A percentile compares a stretch with the other conserved stretches of the same genome.
Conservation (phyloP, 2,797 vertebrate genomes). For the Manis pentadactyla region DNA sequence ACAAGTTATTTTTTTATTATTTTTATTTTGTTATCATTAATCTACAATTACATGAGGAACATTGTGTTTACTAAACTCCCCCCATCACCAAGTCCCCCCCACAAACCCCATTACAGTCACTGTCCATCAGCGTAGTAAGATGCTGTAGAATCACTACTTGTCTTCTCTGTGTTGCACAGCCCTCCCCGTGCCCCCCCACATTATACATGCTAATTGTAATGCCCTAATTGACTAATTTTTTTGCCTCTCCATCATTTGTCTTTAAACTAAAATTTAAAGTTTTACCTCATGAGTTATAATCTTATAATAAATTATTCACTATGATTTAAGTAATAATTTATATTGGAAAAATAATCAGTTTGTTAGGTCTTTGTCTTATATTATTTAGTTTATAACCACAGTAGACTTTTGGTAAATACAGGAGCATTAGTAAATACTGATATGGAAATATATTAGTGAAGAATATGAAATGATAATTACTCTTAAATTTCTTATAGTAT, state of each 20-base stretch:
- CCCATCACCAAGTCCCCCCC: too few species aligned
- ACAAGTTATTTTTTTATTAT: background rate
- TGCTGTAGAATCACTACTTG: too few species aligned
- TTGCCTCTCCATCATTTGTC: background rate
- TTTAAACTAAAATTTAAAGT: conserved; percentile 51
- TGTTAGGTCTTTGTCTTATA: conserved; percentile 16
- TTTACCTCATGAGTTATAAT: conserved; percentile 4
- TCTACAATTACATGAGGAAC: too few species aligned
- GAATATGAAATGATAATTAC: conserved; percentile 26
- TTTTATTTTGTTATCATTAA: too few species aligned
- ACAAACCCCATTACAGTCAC: too few species aligned
- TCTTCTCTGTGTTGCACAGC: too few species aligned
- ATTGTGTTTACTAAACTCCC: too few species aligned
- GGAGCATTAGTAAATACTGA: background rate
- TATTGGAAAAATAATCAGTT: conserved; percentile 44
- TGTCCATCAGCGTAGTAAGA: too few species aligned
- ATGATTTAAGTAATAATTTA: conserved; percentile 36
- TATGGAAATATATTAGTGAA: conserved; percentile 48
- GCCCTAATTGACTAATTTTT: background rate
- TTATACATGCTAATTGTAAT: too few species aligned
- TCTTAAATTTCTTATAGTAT: conserved; percentile 30
- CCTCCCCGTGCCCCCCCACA: too few species aligned
- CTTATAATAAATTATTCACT: conserved; percentile 18
- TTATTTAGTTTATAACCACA: conserved; percentile 48
- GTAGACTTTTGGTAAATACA: conserved; percentile 37